Percentiles rank a stretch among this genome's conserved stretches.
Conservation (phyloP, 2,888 invertebrate genomes). For the Cantharis nigra region DNA sequence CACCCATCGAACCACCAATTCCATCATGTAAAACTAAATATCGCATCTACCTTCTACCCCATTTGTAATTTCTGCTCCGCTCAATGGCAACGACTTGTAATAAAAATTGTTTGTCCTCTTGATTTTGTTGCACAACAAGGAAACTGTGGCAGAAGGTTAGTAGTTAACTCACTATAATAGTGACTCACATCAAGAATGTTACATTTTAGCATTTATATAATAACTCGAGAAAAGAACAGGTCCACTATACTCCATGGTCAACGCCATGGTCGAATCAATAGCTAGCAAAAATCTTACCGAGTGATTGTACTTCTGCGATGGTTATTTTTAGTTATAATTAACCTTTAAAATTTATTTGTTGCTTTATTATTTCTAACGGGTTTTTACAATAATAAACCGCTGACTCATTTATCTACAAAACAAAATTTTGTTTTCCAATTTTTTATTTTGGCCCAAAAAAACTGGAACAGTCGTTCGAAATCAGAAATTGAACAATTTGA, state of each 20-base stretch:
- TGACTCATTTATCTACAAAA: background rate
- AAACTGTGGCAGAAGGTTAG: slow-evolving; percentile 34
- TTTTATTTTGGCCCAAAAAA: background rate
- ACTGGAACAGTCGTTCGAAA: too few species aligned
- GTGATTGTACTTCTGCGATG: slow-evolving; percentile 21
- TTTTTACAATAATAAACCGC: background rate
- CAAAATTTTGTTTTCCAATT: background rate
- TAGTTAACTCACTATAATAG: slow-evolving; percentile 29
- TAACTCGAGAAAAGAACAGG: slow-evolving; percentile 35
- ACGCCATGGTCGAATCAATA: slow-evolving; percentile 52
- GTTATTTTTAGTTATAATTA: slow-evolving; percentile 21
- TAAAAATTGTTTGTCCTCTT: slow-evolving; percentile 49
- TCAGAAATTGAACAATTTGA: too few species aligned
- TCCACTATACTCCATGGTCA: slow-evolving; percentile 49
- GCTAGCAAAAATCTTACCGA: slow-evolving; percentile 21
- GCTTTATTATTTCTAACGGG: background rate
- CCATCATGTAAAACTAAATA: too few species aligned
- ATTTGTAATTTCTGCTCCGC: slow-evolving; percentile 34
- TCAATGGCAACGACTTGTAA: slow-evolving; percentile 49
- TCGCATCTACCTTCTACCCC: background rate
- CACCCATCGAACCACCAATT: too few species aligned
- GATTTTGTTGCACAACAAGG: slow-evolving; percentile 40
- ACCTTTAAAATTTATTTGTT: slow-evolving; percentile 15
- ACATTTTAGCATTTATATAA: slow-evolving; percentile 5
- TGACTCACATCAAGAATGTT: slow-evolving; percentile 22